phyloP scores from a whole-genome alignment of 2,113 vertebrate species.

The Porphyrio hochstetteri region DNA sequence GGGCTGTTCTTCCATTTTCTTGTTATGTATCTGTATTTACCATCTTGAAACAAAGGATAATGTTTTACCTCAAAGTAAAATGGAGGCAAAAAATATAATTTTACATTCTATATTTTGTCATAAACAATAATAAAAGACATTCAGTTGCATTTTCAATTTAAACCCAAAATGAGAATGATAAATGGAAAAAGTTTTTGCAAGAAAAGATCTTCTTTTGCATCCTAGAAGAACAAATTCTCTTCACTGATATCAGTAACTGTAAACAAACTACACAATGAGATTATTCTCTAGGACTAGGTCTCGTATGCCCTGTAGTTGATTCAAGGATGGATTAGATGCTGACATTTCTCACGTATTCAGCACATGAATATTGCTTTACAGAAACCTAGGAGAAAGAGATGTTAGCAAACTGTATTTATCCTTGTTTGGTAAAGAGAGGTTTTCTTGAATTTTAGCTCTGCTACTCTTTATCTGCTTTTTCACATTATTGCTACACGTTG shows the following conservation, averaged over 20 bases:
- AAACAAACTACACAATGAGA: background rate
- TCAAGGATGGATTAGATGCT: background rate
- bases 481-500: background rate
- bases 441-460: background rate
- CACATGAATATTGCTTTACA: background rate
- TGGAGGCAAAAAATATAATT: background rate
- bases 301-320: background rate
- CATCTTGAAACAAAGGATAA: background rate
- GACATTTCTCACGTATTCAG: background rate
- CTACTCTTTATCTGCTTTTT: background rate
- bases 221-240: background rate
- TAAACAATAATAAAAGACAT: background rate
- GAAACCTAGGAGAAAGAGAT: background rate
- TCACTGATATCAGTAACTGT: background rate
- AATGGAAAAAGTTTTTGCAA: background rate
- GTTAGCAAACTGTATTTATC: background rate
- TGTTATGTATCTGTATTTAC: background rate
- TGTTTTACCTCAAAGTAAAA: background rate
- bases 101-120: background rate
- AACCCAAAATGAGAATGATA: background rate
- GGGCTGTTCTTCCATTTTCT: background rate
- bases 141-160: background rate
- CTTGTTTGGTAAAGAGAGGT: background rate
- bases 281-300: background rate
- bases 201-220: background rate